Evolutionary conservation across 1,140 invertebrate genomes (phyloP).

Genomic region (Ostrea denselamellosa): DNA sequence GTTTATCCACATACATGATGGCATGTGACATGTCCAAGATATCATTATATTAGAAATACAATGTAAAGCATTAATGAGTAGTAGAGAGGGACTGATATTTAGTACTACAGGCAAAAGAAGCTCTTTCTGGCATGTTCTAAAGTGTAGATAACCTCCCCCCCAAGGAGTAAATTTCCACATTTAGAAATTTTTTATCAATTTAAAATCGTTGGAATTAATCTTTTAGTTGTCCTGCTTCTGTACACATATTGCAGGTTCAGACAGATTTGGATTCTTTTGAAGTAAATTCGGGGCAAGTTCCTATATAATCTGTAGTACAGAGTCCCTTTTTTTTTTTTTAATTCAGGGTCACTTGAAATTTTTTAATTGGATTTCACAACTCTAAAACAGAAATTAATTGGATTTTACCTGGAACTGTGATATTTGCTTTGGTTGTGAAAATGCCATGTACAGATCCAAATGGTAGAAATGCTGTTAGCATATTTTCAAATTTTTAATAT

Average conservation of each 20-base stretch:
- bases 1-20: too few species aligned
- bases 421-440: neutral
- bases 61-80: too few species aligned
- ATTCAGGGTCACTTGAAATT: neutral
- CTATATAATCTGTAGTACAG: neutral
- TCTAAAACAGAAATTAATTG: neutral
- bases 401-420: neutral
- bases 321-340: too few species aligned
- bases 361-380: neutral
- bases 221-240: neutral
- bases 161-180: too few species aligned
- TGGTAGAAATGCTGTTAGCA: neutral
- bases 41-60: too few species aligned
- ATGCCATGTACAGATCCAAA: neutral
- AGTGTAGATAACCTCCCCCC: too few species aligned
- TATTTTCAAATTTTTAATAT: neutral
- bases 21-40: too few species aligned
- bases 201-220: neutral
- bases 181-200: neutral
- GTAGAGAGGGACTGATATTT: too few species aligned
- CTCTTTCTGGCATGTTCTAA: too few species aligned
- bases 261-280: neutral
- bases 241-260: neutral
- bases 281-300: neutral
- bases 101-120: too few species aligned